Conservation (phyloP, 2,888 invertebrate genomes). For the Drosophila falleni region DNA sequence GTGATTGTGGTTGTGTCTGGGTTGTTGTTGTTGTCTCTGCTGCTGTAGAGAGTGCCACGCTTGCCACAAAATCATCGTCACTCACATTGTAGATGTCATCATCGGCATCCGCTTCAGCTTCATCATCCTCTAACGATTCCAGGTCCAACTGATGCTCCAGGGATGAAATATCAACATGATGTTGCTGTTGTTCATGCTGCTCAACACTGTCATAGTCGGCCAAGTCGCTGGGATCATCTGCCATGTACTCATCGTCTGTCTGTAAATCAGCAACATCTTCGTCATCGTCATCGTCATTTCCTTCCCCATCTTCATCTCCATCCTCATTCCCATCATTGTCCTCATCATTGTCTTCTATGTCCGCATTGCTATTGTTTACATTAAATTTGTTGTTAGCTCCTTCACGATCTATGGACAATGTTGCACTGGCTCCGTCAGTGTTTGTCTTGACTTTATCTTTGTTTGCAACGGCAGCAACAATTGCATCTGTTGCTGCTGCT, state of each 20-base stretch:
- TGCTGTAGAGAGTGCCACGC: constrained; percentile 62
- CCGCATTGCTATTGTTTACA: constrained; percentile 23
- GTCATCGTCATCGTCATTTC: constrained; percentile 53
- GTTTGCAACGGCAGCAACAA: constrained; percentile 33
- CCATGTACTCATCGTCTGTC: constrained; percentile 62
- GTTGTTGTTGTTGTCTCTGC: constrained; percentile 52
- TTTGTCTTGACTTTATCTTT: constrained; percentile 48
- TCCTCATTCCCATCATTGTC: constrained; percentile 32
- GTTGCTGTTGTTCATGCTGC: constrained; percentile 40
- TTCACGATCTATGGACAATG: constrained; percentile 57
- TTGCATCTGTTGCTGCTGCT: constrained; percentile 34
- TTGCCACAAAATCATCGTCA: constrained; percentile 77
- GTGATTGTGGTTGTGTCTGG: background rate
- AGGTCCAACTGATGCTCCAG: constrained; percentile 72
- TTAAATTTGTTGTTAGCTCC: constrained; percentile 31
- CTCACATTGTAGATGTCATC: constrained; percentile 74
- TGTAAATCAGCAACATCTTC: constrained; percentile 64
- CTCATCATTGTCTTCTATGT: constrained; percentile 33
- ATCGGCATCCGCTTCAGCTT: constrained; percentile 32
- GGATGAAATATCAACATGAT: constrained; percentile 69
- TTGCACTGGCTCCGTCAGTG: constrained; percentile 32
- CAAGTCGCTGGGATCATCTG: constrained; percentile 68
- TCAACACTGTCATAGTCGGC: constrained; percentile 56
- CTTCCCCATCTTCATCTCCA: constrained; percentile 41
- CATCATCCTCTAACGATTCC: constrained; percentile 71